Evolutionary conservation across 2,113 vertebrate genomes (phyloP).

Genomic region (Polyodon spathula): DNA sequence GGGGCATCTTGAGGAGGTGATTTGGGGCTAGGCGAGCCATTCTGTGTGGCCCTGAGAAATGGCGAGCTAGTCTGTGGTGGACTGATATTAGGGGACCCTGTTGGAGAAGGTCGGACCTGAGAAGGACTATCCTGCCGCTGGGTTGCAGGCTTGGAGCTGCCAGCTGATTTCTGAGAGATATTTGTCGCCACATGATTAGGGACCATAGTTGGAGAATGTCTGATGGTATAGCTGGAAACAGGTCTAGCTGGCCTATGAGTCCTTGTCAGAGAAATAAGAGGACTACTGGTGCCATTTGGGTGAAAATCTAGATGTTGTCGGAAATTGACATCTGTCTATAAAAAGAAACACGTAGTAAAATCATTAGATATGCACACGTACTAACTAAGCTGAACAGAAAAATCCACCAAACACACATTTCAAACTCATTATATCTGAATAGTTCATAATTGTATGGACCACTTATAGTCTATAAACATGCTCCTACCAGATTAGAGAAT

Average conservation of each 20-base stretch:
- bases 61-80: slow-evolving; percentile 82
- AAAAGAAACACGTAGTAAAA: no score
- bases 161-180: slow-evolving; percentile 51
- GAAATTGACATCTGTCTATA: slow-evolving; percentile 50
- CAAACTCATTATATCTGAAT: no score
- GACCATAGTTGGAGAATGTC: slow-evolving; percentile 59
- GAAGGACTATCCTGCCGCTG: slow-evolving; percentile 65
- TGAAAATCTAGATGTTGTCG: slow-evolving; percentile 54
- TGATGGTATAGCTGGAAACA: slow-evolving; percentile 62
- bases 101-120: slow-evolving; percentile 75
- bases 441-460: no score
- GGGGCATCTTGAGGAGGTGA: slow-evolving; percentile 60
- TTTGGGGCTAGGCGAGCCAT: slow-evolving; percentile 54
- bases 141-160: slow-evolving; percentile 50
- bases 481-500: no score
- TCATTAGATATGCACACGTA: no score
- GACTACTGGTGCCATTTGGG: slow-evolving; percentile 58
- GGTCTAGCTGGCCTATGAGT: slow-evolving; percentile 54
- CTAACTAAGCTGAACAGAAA: no score
- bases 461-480: no score
- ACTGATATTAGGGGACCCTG: slow-evolving; percentile 75
- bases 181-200: slow-evolving; percentile 49
- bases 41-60: slow-evolving; percentile 71
- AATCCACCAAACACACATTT: no score
- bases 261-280: slow-evolving; percentile 44